A percentile compares a stretch with the other conserved stretches of the same genome.
Conservation (phyloP, 2,113 vertebrate genomes). For the Lucifuga dentata region DNA sequence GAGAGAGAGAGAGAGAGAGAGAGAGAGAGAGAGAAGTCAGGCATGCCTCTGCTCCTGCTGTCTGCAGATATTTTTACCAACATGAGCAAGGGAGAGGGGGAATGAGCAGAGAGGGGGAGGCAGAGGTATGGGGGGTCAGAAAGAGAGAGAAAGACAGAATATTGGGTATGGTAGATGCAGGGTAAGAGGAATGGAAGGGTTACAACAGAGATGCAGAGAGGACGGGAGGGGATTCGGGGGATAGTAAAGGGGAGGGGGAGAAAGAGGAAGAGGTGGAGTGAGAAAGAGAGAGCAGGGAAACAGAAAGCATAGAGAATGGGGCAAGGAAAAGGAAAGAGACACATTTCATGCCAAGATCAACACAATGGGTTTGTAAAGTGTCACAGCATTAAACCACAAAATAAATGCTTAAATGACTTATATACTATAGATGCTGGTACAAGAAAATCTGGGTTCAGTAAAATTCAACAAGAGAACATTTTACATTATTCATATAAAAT, state of each 20-base stretch:
- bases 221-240: slow-evolving; percentile 34
- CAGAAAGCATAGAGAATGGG: slow-evolving; percentile 18
- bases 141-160: slow-evolving; percentile 28
- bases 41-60: slow-evolving; percentile 90
- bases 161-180: slow-evolving; percentile 33
- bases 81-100: slow-evolving; percentile 81
- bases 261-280: slow-evolving; percentile 33
- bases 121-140: slow-evolving; percentile 28
- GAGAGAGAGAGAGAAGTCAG: slow-evolving; percentile 66
- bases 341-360: slow-evolving; percentile 64
- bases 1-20: slow-evolving; percentile 64
- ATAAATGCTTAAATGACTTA: slow-evolving; percentile 21
- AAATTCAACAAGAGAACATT: neutral
- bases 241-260: slow-evolving; percentile 18
- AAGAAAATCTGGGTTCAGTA: neutral
- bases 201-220: slow-evolving; percentile 26
- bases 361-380: slow-evolving; percentile 46
- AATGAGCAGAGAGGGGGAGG: slow-evolving; percentile 15
- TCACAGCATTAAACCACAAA: slow-evolving; percentile 15
- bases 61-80: slow-evolving; percentile 96
- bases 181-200: slow-evolving; percentile 32
- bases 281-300: slow-evolving; percentile 16
- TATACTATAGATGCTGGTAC: neutral
- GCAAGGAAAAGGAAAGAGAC: slow-evolving; percentile 32
- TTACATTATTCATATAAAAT: neutral